Percentiles rank a stretch among this genome's conserved stretches.
These are phyloP conservation scores for Chrysina gloriosa DNA, from an alignment of 2,888 invertebrate genomes.

Conservation along the genomic window DNA sequence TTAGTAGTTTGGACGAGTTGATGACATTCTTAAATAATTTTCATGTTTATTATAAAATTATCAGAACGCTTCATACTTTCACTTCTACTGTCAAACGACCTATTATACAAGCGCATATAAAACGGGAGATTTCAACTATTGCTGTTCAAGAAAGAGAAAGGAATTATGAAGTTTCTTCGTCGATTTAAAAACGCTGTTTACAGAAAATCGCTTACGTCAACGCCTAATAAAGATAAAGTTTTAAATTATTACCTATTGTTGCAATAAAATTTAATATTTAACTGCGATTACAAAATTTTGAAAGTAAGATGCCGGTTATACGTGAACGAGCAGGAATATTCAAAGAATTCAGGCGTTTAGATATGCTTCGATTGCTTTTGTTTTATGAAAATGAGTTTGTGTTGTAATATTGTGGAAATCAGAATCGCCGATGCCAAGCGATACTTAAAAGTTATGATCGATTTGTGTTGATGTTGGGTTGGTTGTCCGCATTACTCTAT, in stretches of 20 bases:
- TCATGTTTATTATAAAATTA: neutral
- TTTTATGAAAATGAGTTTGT: neutral
- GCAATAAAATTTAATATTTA: slow-evolving; percentile 21
- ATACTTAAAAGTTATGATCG: no score
- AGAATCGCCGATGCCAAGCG: neutral
- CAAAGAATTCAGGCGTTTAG: neutral
- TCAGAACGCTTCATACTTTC: slow-evolving; percentile 13
- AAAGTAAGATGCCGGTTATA: slow-evolving; percentile 11
- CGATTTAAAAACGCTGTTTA: slow-evolving; percentile 23
- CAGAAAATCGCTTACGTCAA: slow-evolving; percentile 26
- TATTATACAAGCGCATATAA: neutral
- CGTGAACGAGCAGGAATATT: slow-evolving; percentile 10
- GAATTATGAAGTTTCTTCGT: slow-evolving; percentile 24
- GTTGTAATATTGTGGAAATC: neutral
- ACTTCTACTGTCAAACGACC: slow-evolving; percentile 7
- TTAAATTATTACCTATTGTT: slow-evolving; percentile 22
- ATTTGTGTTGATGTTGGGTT: no score
- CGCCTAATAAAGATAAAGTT: slow-evolving; percentile 15
- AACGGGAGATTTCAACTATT: slow-evolving; percentile 11
- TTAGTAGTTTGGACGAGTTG: neutral
- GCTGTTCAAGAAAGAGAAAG: slow-evolving; percentile 14
- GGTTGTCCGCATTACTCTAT: no score
- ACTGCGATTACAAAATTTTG: slow-evolving; percentile 20
- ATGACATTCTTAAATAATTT: slow-evolving; percentile 6
- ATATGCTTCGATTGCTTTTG: slow-evolving; percentile 12